Percentiles rank a stretch among this genome's conserved stretches.
Conservation (phyloP, 1,140 invertebrate species). For the Apolygus lucorum region DNA sequence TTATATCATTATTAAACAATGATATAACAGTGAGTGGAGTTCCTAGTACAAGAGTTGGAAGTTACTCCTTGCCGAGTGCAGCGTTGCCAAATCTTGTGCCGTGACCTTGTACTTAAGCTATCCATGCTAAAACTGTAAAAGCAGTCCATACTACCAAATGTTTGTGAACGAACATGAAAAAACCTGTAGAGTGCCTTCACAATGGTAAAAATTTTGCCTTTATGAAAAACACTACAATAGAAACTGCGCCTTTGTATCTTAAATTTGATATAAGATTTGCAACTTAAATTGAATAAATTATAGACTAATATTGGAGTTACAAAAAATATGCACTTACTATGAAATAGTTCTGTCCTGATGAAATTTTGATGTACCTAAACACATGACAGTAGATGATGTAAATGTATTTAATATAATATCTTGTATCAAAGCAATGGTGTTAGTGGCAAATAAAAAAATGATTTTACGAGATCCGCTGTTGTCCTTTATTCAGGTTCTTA, state of each 20-base stretch:
- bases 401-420: not conserved
- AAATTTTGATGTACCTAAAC: not conserved
- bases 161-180: not conserved
- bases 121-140: not conserved
- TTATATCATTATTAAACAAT: not conserved
- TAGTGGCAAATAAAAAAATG: constrained; percentile 1
- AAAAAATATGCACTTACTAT: not conserved
- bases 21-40: not conserved
- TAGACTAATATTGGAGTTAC: not conserved
- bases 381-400: not conserved
- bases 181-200: not conserved
- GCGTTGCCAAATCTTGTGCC: not conserved
- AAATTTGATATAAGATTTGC: not conserved
- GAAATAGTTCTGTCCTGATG: constrained; percentile 6
- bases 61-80: too few species aligned
- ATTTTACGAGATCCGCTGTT: too few species aligned
- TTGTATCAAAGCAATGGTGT: constrained; percentile 12
- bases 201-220: not conserved
- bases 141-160: not conserved
- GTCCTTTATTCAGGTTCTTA: too few species aligned
- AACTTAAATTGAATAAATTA: not conserved
- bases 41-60: not conserved
- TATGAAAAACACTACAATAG: not conserved
- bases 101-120: not conserved
- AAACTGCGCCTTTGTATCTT: not conserved